These are phyloP conservation scores for Ispidina lecontei DNA, from an alignment of 2,797 vertebrate genomes.

Conservation along the genomic window DNA sequence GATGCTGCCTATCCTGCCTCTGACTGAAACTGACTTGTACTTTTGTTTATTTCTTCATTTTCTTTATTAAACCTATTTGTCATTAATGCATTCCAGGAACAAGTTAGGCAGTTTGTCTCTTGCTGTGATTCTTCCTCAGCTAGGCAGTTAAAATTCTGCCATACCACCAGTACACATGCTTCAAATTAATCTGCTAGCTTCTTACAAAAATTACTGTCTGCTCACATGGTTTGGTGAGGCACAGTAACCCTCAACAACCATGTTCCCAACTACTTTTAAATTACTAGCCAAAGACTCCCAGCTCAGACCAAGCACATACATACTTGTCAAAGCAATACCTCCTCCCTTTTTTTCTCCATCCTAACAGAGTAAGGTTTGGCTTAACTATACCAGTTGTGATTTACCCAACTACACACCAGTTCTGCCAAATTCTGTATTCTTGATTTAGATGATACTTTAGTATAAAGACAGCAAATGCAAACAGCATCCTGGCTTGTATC, in stretches of 20 bases:
- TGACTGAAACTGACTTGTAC: not conserved
- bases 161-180: not conserved
- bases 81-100: not conserved
- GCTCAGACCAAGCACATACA: not conserved
- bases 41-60: conserved; percentile 11
- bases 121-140: not conserved
- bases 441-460: not conserved
- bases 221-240: not conserved
- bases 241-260: not conserved
- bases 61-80: not conserved
- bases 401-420: not conserved
- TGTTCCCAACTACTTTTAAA: not conserved
- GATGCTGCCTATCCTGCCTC: not conserved
- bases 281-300: not conserved
- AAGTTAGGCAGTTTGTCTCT: not conserved
- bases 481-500: no score
- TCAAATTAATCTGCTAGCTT: not conserved
- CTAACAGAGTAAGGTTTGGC: not conserved
- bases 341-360: not conserved
- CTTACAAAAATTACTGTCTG: not conserved
- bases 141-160: not conserved
- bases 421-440: not conserved
- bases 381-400: not conserved
- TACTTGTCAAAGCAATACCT: not conserved
- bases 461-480: not conserved